A percentile compares a stretch with the other conserved stretches of the same genome.
phyloP scores from a whole-genome alignment of 2,888 invertebrate genomes.

The Synergus gifuensis region DNA sequence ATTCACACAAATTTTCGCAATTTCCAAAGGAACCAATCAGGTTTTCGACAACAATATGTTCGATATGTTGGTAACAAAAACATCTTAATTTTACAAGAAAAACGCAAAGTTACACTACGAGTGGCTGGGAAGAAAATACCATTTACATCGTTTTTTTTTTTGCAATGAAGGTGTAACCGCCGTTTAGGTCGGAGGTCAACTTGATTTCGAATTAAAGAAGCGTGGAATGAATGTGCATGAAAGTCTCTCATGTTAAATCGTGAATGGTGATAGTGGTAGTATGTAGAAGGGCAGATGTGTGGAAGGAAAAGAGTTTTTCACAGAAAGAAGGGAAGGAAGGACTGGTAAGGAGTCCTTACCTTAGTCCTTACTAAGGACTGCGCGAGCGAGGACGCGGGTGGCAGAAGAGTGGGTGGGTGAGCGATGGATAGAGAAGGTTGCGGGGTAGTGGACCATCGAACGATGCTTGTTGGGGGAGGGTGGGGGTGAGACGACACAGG shows the following conservation, averaged over 20 bases:
- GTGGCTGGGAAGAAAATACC: too few relatives aligned
- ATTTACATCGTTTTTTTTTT: too few relatives aligned
- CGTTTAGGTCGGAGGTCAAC: too few relatives aligned
- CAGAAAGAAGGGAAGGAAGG: not conserved
- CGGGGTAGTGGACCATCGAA: constrained; percentile 43
- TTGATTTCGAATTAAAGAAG: not conserved
- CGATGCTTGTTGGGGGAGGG: constrained; percentile 47
- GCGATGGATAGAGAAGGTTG: constrained; percentile 17
- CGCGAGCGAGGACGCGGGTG: not conserved
- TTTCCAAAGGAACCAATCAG: too few relatives aligned
- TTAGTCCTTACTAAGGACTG: too few relatives aligned
- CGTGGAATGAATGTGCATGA: not conserved
- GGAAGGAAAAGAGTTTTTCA: not conserved
- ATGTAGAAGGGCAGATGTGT: not conserved
- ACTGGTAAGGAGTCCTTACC: not conserved
- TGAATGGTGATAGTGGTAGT: not conserved
- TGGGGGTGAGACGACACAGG: constrained; percentile 53
- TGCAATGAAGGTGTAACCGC: too few relatives aligned
- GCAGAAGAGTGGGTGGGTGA: constrained; percentile 21
- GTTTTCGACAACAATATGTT: too few relatives aligned
- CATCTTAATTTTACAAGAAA: too few relatives aligned
- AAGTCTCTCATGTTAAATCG: not conserved
- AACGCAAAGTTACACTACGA: too few relatives aligned
- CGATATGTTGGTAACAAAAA: too few relatives aligned
- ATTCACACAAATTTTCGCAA: too few relatives aligned